Conservation (phyloP, 2,888 invertebrate species). For the Xestia sexstrigata region DNA sequence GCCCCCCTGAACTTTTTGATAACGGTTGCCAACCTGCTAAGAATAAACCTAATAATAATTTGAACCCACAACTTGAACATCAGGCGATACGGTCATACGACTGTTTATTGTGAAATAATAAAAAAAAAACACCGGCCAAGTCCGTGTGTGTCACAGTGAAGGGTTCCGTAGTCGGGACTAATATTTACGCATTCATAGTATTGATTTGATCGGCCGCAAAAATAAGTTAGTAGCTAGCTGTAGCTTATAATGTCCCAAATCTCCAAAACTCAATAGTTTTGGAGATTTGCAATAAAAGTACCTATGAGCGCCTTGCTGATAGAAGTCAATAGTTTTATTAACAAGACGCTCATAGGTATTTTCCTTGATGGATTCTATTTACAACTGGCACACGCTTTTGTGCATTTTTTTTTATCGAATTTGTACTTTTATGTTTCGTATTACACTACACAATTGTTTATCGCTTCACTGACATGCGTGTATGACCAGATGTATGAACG, state of each 20-base stretch:
- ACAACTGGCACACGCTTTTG: background rate
- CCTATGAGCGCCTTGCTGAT: too few relatives aligned
- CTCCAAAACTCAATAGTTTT: too few relatives aligned
- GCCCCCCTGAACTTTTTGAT: background rate
- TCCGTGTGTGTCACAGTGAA: background rate
- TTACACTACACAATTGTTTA: background rate
- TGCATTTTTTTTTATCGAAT: background rate
- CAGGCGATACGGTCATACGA: conserved; percentile 3
- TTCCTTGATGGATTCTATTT: background rate
- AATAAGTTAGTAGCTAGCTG: background rate
- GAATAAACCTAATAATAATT: background rate
- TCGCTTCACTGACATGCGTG: background rate
- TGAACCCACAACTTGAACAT: background rate
- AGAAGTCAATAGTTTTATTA: too few relatives aligned
- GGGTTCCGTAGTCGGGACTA: background rate
- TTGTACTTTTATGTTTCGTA: background rate
- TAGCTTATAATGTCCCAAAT: background rate
- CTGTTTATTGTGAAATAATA: background rate
- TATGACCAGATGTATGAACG: background rate
- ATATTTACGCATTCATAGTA: background rate
- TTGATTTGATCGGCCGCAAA: background rate
- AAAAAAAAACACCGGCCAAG: background rate
- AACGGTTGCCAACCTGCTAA: background rate
- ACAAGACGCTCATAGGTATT: background rate
- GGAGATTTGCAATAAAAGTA: too few relatives aligned